A percentile compares a stretch with the other conserved stretches of the same genome.
These are phyloP conservation scores for Philaethria dido DNA, from an alignment of 2,888 invertebrate species.

Conservation along the genomic window DNA sequence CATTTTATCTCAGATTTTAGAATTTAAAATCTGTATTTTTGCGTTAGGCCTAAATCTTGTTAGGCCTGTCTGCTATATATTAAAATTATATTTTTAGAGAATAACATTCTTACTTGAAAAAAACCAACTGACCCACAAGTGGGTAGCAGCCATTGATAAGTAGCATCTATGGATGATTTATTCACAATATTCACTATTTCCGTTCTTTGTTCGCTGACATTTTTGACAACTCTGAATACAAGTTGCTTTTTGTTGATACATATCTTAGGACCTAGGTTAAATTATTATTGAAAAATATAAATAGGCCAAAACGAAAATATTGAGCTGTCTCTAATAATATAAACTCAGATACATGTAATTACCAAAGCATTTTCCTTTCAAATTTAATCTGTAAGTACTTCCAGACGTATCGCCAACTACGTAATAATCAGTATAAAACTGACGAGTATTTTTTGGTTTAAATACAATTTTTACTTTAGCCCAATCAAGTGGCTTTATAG, in stretches of 20 bases:
- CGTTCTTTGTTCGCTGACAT: constrained; percentile 62
- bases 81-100: not conserved
- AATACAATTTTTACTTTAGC: constrained; percentile 62
- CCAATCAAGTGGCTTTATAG: constrained; percentile 58
- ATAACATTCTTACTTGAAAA: constrained; percentile 63
- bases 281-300: not conserved
- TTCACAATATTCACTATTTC: constrained; percentile 66
- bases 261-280: constrained; percentile 66
- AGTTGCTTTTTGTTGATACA: constrained; percentile 60
- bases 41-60: too few relatives aligned
- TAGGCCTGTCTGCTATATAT: too few relatives aligned
- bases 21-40: too few relatives aligned
- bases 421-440: constrained; percentile 74
- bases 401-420: constrained; percentile 67
- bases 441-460: constrained; percentile 63
- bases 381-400: constrained; percentile 63
- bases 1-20: too few relatives aligned
- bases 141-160: constrained; percentile 77
- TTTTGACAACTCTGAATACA: constrained; percentile 65
- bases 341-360: constrained; percentile 44
- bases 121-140: constrained; percentile 62
- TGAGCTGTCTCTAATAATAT: not conserved
- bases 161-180: constrained; percentile 67
- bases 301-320: not conserved
- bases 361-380: constrained; percentile 72